These are phyloP conservation scores for Drosophila subsilvestris DNA, from an alignment of 2,888 invertebrate species.

Conservation along the genomic window DNA sequence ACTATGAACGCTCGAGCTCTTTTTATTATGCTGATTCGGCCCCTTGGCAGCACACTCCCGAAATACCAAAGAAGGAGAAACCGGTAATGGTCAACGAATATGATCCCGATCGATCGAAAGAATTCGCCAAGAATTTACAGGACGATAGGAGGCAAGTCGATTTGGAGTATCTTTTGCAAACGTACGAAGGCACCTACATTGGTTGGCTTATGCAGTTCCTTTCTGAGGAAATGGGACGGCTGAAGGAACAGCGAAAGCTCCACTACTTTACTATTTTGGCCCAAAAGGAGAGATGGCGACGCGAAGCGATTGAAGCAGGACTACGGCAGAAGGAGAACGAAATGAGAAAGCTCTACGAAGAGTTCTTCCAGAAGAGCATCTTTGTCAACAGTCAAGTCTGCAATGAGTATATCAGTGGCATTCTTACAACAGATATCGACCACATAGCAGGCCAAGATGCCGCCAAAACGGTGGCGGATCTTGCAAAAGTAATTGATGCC, in stretches of 20 bases:
- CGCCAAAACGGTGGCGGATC: slow-evolving; percentile 84
- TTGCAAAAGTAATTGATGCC: slow-evolving; percentile 86
- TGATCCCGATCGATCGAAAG: slow-evolving; percentile 7
- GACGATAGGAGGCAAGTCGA: slow-evolving; percentile 79
- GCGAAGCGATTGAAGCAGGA: slow-evolving; percentile 93
- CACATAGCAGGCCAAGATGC: slow-evolving; percentile 86
- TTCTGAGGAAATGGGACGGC: slow-evolving; percentile 90
- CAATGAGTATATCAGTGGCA: slow-evolving; percentile 87
- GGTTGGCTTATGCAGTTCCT: slow-evolving; percentile 90
- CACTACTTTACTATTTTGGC: slow-evolving; percentile 92
- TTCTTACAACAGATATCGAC: slow-evolving; percentile 87
- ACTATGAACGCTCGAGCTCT: not conserved
- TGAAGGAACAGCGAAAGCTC: slow-evolving; percentile 91
- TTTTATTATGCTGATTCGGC: not conserved
- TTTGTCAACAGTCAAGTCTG: slow-evolving; percentile 85
- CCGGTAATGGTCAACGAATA: rapidly evolving
- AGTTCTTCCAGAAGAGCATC: slow-evolving; percentile 89
- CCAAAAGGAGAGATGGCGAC: slow-evolving; percentile 89
- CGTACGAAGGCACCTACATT: slow-evolving; percentile 89
- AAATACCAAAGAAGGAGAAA: not conserved
- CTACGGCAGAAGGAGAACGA: slow-evolving; percentile 90
- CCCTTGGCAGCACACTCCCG: not conserved
- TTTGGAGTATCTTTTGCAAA: slow-evolving; percentile 85
- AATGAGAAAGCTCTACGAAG: slow-evolving; percentile 89
- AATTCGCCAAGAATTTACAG: not conserved